Base-by-base conservation (phyloP, 2,797 vertebrate genomes). In the Tadarida brasiliensis region DNA sequence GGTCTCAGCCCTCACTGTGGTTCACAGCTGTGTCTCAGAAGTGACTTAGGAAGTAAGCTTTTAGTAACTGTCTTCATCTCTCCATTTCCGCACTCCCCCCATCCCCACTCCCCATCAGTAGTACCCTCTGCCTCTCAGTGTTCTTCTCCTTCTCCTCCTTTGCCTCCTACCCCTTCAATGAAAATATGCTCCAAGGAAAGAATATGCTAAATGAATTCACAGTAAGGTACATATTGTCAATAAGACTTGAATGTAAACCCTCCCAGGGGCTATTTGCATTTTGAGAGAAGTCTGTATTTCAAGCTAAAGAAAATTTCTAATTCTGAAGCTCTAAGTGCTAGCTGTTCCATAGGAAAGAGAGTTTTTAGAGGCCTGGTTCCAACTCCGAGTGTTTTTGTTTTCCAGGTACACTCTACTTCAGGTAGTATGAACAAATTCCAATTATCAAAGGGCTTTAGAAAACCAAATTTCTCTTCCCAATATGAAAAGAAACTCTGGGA, bases 301-400 rank as follows among this genome's bases (percentile, higher is more conserved):
- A 94, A 77, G 26, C n/a, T 81, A 81, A 91, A 77, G 61, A 83
- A 78, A 76, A 51, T 4, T 73, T 82, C 51, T 86, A 82, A 76
- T 61, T 86, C 33, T 86, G 68, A 94, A 86, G 39, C 24, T 74
- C 28, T 51, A 83, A 33, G 39, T 76, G 76, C 84, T 63, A 92
- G 24, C 71, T 86, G 5, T 56, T 89, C 16, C 39, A 68, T 28
- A 74, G 47, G 19, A 90, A 96, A 67, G 35, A 81, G 28, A 67
- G 80, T 59, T 80, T 93, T 93, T 84, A 90, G 49, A 94, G 30
- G 63, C 77, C 22, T 82, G 15, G 15, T 56, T 14, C 11, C 70
- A 82, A 85, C 44, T 87, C 61, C 86, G 78, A 93, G n/a, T 83
- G 49, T 56, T 82, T 89, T 95, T 83, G 47, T 96, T 93, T 96